Evolutionary conservation across 2,888 invertebrate genomes (phyloP), one percentile per base, ranked within the genome.

Genomic region (Cyclophora punctaria): DNA sequence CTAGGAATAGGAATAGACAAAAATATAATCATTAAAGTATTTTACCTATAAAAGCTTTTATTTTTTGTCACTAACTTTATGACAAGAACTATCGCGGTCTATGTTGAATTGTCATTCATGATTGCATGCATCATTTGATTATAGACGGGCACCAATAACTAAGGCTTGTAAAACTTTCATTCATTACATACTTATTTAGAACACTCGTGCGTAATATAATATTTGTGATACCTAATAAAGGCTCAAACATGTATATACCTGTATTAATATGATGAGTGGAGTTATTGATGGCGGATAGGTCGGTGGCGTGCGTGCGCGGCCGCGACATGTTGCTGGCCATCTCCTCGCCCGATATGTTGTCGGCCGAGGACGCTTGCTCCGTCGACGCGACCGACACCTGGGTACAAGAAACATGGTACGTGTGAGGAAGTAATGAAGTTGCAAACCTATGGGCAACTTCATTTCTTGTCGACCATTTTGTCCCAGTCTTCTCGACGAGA

Each of bases 301-400:
- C 93, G 1, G 92, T 80, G 37, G 88, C 81, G 64, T 89, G 86
- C 46, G 80, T 80, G 5, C 87, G 80, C 34, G 87, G 87, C 2
- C 88, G 80, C 5, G 88, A 75, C 83, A 89, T 84, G 62, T 86
- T 84, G 81, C 97, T 96, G 3, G 96, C 94, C 67, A 97, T 94
- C 48, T 96, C 95, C 78, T 97, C 96, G 6, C 96, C 95, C 3
- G 97, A 95, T 53, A 98, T 91, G 84, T 97, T 98, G 78, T 98
- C 98, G 0, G 97, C 97, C 1, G 98, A 98, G 0, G 97, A 96
- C 5, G 98, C 97, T 84, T 98, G 98, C 72, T 98, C 98, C 1
- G 97, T 97, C 7, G 95, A 94, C n/a, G 97, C 97, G 20, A 97
- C 96, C 0, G 97, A 96, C 42, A 89, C 79, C 88, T 88, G 46